phyloP scores from a whole-genome alignment of 2,888 invertebrate genomes.

The Troides helena region DNA sequence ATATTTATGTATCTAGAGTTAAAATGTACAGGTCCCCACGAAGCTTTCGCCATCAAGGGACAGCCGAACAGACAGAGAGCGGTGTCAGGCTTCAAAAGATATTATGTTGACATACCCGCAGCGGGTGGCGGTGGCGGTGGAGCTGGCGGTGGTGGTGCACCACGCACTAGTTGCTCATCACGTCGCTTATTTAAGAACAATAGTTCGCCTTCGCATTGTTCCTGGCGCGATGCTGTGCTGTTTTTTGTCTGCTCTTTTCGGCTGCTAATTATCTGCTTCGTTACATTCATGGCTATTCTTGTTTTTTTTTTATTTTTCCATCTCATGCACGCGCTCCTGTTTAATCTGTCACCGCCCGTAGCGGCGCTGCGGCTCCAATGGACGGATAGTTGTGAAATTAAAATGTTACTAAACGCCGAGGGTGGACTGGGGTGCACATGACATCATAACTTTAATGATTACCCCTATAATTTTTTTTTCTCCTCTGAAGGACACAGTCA shows the following conservation, averaged over 20 bases:
- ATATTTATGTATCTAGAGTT: too few relatives aligned
- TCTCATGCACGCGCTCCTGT: slow-evolving; percentile 13
- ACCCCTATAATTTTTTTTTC: too few relatives aligned
- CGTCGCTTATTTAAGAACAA: slow-evolving; percentile 26
- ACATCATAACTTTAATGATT: too few relatives aligned
- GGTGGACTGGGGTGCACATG: too few relatives aligned
- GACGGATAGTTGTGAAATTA: background rate
- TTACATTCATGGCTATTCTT: slow-evolving; percentile 9
- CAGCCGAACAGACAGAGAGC: background rate
- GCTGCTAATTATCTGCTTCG: slow-evolving; percentile 24
- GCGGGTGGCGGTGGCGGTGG: background rate
- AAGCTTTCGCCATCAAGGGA: slow-evolving; percentile 8
- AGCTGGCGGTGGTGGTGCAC: background rate
- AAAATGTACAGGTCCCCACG: background rate
- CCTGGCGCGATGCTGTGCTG: slow-evolving; percentile 2
- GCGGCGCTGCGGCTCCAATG: background rate
- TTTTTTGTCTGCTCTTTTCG: slow-evolving; percentile 26
- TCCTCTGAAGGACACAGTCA: too few relatives aligned
- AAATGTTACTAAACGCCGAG: too few relatives aligned
- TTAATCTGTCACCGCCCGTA: slow-evolving; percentile 26
- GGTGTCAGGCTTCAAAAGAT: slow-evolving; percentile 12
- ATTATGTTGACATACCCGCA: slow-evolving; percentile 3
- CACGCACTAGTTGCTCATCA: slow-evolving; percentile 24
- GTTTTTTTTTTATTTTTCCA: slow-evolving; percentile 10
- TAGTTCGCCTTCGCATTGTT: slow-evolving; percentile 28